phyloP scores from a whole-genome alignment of 2,888 invertebrate genomes.

The Patella caerulea region DNA sequence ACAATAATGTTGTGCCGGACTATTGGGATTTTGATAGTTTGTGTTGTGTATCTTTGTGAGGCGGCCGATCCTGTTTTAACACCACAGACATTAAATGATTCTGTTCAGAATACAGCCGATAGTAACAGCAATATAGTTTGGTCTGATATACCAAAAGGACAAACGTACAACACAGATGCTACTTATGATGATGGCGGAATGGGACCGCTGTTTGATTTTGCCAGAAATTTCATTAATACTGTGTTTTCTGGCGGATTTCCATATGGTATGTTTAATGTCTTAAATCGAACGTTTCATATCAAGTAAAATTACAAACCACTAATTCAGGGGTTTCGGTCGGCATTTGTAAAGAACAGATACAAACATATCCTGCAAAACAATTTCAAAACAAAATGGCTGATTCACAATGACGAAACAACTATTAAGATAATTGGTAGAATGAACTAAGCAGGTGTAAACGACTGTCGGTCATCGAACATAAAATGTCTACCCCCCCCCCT shows the following conservation, averaged over 20 bases:
- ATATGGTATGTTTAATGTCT: slow-evolving; percentile 24
- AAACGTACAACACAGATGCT: slow-evolving; percentile 17
- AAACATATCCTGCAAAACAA: too few relatives aligned
- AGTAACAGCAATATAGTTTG: slow-evolving; percentile 32
- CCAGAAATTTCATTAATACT: slow-evolving; percentile 34
- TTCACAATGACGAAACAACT: too few relatives aligned
- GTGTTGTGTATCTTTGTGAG: background rate
- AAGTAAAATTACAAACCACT: background rate
- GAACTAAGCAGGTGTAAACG: too few relatives aligned
- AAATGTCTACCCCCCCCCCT: too few relatives aligned
- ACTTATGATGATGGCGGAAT: slow-evolving; percentile 29
- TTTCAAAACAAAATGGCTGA: too few relatives aligned
- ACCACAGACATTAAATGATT: background rate
- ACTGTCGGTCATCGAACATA: too few relatives aligned
- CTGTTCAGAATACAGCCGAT: slow-evolving; percentile 30
- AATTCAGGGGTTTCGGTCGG: too few relatives aligned
- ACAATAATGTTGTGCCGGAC: too few relatives aligned
- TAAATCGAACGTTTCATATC: background rate
- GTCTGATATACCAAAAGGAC: slow-evolving; percentile 22
- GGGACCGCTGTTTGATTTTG: slow-evolving; percentile 28
- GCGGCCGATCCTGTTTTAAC: slow-evolving; percentile 9
- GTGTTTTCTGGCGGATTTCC: slow-evolving; percentile 29
- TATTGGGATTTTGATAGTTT: background rate
- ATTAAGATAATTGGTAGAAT: too few relatives aligned
- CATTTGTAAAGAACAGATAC: too few relatives aligned